These are phyloP conservation scores for Eucidaris tribuloides DNA, from an alignment of 35 echinoderm and acorn worm genomes.

Conservation along the genomic window DNA sequence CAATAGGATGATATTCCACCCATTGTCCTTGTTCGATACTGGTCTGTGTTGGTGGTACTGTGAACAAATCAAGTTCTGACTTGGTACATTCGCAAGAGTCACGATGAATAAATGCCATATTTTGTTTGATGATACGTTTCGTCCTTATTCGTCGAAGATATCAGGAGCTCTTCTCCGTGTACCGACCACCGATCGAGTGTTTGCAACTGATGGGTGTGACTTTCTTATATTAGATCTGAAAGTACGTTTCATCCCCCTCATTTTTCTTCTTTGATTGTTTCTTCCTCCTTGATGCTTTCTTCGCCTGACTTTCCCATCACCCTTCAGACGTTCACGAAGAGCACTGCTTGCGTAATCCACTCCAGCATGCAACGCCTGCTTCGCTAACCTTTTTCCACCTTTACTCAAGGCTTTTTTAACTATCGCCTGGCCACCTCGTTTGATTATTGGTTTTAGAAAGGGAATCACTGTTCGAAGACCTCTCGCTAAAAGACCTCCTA, in stretches of 20 bases:
- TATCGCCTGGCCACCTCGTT: not conserved
- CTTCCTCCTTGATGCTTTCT: too few relatives aligned
- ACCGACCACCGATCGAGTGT: too few relatives aligned
- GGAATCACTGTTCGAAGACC: slow-evolving; percentile 23
- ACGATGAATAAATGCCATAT: slow-evolving; percentile 33
- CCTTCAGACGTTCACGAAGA: not conserved
- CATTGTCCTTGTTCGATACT: slow-evolving; percentile 56
- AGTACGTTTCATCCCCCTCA: too few relatives aligned
- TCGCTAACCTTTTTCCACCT: slow-evolving; percentile 24
- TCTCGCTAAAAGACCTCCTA: slow-evolving; percentile 38
- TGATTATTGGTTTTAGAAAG: slow-evolving; percentile 14
- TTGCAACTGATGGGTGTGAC: too few relatives aligned
- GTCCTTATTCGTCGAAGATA: not conserved
- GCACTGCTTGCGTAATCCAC: slow-evolving; percentile 16
- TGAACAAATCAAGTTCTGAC: slow-evolving; percentile 66
- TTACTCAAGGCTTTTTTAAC: not conserved
- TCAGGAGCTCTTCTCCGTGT: not conserved
- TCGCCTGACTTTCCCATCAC: not conserved
- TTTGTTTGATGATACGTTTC: not conserved
- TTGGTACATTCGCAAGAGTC: slow-evolving; percentile 55
- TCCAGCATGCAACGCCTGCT: slow-evolving; percentile 34
- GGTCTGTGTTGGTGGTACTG: slow-evolving; percentile 28
- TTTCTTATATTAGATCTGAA: too few relatives aligned
- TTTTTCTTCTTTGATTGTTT: not conserved
- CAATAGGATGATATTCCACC: slow-evolving; percentile 38